These are phyloP conservation scores for Phocides pigmalion DNA, from an alignment of 1,140 invertebrate genomes.

Conservation along the genomic window DNA sequence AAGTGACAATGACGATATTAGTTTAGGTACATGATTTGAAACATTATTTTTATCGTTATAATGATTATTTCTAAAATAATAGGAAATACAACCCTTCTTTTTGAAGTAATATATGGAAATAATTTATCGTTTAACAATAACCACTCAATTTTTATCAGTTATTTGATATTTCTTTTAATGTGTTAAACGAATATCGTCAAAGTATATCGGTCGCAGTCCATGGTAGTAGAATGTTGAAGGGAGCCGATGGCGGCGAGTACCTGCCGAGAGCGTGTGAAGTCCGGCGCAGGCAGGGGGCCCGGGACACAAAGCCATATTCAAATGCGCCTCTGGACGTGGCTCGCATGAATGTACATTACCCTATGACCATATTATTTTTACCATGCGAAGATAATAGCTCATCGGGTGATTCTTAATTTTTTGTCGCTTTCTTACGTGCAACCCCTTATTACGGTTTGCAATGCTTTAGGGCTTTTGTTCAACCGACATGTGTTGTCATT, in stretches of 20 bases:
- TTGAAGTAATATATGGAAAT: too few relatives aligned
- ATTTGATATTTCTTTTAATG: neutral
- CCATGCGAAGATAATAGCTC: constrained; percentile 80
- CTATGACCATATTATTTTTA: constrained; percentile 84
- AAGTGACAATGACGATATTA: too few relatives aligned
- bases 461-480: constrained; percentile 79
- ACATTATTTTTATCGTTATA: too few relatives aligned
- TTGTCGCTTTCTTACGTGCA: constrained; percentile 66
- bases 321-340: constrained; percentile 79
- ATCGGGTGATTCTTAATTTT: constrained; percentile 83
- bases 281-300: constrained; percentile 69
- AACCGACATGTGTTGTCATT: constrained; percentile 72
- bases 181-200: constrained; percentile 38
- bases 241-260: constrained; percentile 53
- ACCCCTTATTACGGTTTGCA: constrained; percentile 76
- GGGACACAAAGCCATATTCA: constrained; percentile 71
- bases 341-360: constrained; percentile 80
- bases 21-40: too few relatives aligned
- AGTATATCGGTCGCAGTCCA: constrained; percentile 40
- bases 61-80: too few relatives aligned
- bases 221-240: constrained; percentile 32
- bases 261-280: constrained; percentile 81
- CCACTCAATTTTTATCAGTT: too few relatives aligned
- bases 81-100: too few relatives aligned
- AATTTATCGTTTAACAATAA: too few relatives aligned